Base-by-base conservation (phyloP, 2,797 vertebrate species). In the Phalloptychus januarius region DNA sequence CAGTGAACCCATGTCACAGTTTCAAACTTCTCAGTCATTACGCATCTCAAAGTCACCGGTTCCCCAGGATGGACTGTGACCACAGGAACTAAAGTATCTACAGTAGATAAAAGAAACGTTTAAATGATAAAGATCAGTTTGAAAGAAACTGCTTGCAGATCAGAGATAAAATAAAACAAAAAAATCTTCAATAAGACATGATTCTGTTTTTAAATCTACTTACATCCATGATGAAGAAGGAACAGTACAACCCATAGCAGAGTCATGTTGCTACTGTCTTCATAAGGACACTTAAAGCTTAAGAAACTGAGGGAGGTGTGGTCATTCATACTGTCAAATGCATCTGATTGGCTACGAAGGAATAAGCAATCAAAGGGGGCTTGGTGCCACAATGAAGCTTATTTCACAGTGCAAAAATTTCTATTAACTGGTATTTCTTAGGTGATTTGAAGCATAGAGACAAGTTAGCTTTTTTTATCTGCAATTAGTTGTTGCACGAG, bases 211-310 rank as follows among this genome's bases (percentile, higher is more conserved):
- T 38, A 28, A 54, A 40, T 5, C 0, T 6, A 54, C 75, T 77
- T 77, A 76, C 75, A n/a, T 69, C 61, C 80, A 50, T 16, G 83
- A 31, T 80, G 76, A 74, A 84, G 40, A 54, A 78, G 61, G 42
- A 78, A 44, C 38, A 87, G n/a, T 63, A 58, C 76, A 16, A 80
- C 18, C 76, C 67, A 82, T 15, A 83, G 45, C 48, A 74, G 31
- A 23, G 56, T 50, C 85, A 87, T 87, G 63, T 72, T 83, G 70
- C 63, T 33, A 45, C 45, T 82, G 73, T 42, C 12, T 71, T 71
- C 23, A 18, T 7, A 5, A 10, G 5, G 38, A 3, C 2, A 11
- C 38, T 3, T 63, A 16, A 40, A 23, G 38, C 8, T 28, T 42
- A 31, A 69, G 36, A 40, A 40, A 76, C 63, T 38, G 33, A 18